Percentiles rank a stretch among this genome's conserved stretches.
Evolutionary conservation across 2,797 vertebrate species (phyloP).

Genomic region (Pseudomugil tenellus): DNA sequence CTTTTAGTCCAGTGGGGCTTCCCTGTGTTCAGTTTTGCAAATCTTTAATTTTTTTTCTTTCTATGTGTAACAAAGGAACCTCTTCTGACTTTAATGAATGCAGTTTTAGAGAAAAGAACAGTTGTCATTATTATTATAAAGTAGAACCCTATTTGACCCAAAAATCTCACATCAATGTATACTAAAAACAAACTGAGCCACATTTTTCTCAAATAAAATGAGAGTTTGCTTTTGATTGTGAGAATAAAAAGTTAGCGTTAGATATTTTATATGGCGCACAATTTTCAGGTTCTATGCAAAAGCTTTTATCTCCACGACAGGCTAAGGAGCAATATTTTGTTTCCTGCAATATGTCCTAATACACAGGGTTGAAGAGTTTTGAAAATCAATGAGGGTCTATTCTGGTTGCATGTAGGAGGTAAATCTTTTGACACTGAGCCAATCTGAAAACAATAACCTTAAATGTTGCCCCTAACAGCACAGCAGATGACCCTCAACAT

Average conservation of each 20-base stretch:
- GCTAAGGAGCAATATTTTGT: no score
- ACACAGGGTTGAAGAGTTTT: slow-evolving; percentile 21
- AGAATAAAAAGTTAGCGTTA: slow-evolving; percentile 27
- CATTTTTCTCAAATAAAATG: slow-evolving; percentile 6
- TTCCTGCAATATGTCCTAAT: slow-evolving; percentile 1
- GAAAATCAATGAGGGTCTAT: not conserved
- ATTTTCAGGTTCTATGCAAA: slow-evolving; percentile 5
- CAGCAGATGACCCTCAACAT: slow-evolving; percentile 59
- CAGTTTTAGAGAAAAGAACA: not conserved
- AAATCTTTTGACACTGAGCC: slow-evolving; percentile 11
- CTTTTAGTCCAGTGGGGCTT: slow-evolving; percentile 28
- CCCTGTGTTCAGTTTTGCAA: slow-evolving; percentile 19
- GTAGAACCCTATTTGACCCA: slow-evolving; percentile 2
- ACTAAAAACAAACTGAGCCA: not conserved
- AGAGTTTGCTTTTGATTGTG: slow-evolving; percentile 7
- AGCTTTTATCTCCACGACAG: no score
- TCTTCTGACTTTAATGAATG: slow-evolving; percentile 16
- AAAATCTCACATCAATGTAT: slow-evolving; percentile 10
- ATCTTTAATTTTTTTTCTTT: slow-evolving; percentile 1
- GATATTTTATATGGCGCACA: slow-evolving; percentile 1
- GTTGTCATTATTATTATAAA: slow-evolving; percentile 8
- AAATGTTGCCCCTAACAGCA: slow-evolving; percentile 23
- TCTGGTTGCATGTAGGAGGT: slow-evolving; percentile 7
- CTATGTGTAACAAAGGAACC: not conserved
- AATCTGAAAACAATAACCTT: slow-evolving; percentile 23